Percentiles rank a stretch among this genome's conserved stretches.
These are phyloP conservation scores for Periparus ater DNA, from an alignment of 2,797 vertebrate genomes.

Conservation along the genomic window DNA sequence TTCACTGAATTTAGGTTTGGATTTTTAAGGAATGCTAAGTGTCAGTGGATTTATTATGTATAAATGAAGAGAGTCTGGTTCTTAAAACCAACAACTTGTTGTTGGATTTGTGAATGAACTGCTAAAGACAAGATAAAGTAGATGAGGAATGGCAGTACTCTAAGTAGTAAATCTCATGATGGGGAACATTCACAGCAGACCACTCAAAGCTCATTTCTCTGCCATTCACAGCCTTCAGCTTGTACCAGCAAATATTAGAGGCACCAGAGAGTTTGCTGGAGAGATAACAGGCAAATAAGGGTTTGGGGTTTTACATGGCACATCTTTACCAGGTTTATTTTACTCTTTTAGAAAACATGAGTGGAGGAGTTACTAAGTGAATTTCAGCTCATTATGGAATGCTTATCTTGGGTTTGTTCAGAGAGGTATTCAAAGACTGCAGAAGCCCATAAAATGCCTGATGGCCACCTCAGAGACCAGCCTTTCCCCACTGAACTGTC, in stretches of 20 bases:
- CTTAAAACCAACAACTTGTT: background rate
- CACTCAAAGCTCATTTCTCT: background rate
- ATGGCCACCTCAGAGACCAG: background rate
- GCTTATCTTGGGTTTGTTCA: background rate
- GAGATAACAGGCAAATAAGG: background rate
- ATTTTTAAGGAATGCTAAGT: background rate
- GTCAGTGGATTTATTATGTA: background rate
- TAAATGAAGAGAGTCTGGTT: background rate
- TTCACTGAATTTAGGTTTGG: background rate
- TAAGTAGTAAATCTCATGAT: background rate
- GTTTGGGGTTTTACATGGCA: background rate
- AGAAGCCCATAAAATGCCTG: background rate
- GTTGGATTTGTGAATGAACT: background rate
- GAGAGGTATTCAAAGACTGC: background rate
- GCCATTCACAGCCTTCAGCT: background rate
- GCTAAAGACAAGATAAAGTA: background rate
- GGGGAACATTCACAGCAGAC: background rate
- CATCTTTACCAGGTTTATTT: background rate
- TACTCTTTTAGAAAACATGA: background rate
- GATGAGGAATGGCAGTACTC: background rate
- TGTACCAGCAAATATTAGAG: rapidly evolving
- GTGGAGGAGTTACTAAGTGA: background rate
- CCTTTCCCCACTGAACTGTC: background rate
- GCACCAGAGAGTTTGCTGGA: background rate
- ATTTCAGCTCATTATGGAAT: background rate